Conservation (phyloP, 1,140 invertebrate genomes). For the Pogonomyrmex californicus region DNA sequence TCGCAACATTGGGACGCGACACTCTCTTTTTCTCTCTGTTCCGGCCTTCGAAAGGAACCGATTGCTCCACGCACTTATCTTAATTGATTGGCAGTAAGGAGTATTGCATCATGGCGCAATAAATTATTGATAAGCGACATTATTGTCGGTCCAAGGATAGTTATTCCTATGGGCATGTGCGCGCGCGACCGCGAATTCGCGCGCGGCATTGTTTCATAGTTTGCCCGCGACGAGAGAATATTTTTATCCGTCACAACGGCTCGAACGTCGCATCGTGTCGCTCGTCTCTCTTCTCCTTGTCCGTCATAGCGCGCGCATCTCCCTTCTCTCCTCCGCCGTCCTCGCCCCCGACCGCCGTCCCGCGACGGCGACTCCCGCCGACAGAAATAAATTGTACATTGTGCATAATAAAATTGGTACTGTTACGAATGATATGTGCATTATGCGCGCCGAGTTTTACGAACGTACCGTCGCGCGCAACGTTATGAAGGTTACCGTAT, state of each 20-base stretch:
- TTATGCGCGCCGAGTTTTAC: slow-evolving; percentile 75
- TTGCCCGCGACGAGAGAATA: slow-evolving; percentile 54
- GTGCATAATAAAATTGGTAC: slow-evolving; percentile 77
- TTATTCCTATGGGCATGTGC: slow-evolving; percentile 52
- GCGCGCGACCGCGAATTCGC: slow-evolving; percentile 22
- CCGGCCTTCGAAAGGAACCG: slow-evolving; percentile 30
- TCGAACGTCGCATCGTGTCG: slow-evolving; percentile 30
- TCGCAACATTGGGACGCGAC: background rate
- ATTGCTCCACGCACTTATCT: slow-evolving; percentile 62
- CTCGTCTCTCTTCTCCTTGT: slow-evolving; percentile 25
- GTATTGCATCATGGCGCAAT: slow-evolving; percentile 62
- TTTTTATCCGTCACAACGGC: slow-evolving; percentile 50
- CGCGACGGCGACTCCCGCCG: slow-evolving; percentile 16
- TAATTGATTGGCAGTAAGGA: slow-evolving; percentile 66
- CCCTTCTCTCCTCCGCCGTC: background rate
- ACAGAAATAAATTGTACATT: slow-evolving; percentile 70
- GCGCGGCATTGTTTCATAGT: slow-evolving; percentile 56
- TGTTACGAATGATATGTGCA: slow-evolving; percentile 75
- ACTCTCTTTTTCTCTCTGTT: background rate
- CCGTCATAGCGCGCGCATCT: background rate
- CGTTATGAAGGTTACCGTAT: slow-evolving; percentile 79
- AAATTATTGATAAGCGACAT: slow-evolving; percentile 69
- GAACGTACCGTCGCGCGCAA: slow-evolving; percentile 64
- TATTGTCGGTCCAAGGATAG: slow-evolving; percentile 67
- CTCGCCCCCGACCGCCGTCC: background rate